phyloP scores from a whole-genome alignment of 2,888 invertebrate genomes.

The Mythimna ferrago region DNA sequence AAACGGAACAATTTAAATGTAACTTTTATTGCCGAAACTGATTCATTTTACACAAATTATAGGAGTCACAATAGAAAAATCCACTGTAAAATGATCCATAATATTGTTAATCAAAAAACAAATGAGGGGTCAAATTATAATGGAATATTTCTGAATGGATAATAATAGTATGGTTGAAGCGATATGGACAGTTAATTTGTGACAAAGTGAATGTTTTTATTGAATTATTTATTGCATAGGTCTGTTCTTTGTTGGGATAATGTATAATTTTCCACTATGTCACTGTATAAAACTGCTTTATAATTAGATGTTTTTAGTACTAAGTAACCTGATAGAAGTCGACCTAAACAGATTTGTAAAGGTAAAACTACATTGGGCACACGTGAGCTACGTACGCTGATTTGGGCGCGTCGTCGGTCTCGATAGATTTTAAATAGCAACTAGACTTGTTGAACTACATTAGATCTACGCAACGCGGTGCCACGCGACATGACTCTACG shows the following conservation, averaged over 20 bases:
- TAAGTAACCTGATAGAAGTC: no score
- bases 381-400: no score
- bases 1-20: not conserved
- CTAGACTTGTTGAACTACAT: no score
- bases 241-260: conserved; percentile 34
- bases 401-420: no score
- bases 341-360: no score
- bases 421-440: no score
- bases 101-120: not conserved
- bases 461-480: no score
- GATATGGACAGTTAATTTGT: conserved; percentile 65
- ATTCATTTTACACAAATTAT: conserved; percentile 62
- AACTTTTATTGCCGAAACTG: conserved; percentile 42
- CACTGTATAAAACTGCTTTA: not conserved
- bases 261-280: conserved; percentile 38
- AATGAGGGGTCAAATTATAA: conserved; percentile 32
- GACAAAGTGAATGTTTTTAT: conserved; percentile 60
- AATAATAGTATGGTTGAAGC: conserved; percentile 13
- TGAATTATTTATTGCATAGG: conserved; percentile 49
- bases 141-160: conserved; percentile 32
- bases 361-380: no score
- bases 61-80: conserved; percentile 37
- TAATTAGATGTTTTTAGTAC: no score
- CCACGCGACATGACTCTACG: no score
- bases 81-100: conserved; percentile 37